phyloP scores from a whole-genome alignment of 2,888 invertebrate genomes.

The Eristalis intricaria region DNA sequence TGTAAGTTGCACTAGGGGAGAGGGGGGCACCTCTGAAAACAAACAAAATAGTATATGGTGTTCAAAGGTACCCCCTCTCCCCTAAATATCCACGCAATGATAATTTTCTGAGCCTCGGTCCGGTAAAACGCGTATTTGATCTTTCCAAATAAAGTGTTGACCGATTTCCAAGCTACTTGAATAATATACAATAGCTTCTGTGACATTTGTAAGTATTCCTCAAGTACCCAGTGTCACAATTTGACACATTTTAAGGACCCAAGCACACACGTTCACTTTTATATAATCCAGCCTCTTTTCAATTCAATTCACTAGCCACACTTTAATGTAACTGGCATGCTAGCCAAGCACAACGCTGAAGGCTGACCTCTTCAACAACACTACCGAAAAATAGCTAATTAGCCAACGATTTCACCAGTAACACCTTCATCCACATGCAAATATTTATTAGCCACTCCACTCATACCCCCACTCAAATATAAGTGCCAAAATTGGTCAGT shows the following conservation, averaged over 20 bases:
- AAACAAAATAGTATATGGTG: too few species aligned
- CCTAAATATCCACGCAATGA: too few species aligned
- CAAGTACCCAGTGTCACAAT: not conserved
- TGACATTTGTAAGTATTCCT: not conserved
- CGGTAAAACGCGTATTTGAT: not conserved
- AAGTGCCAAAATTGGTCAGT: conserved; percentile 15
- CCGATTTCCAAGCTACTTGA: not conserved
- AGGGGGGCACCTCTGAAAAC: too few species aligned
- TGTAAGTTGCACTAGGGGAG: too few species aligned
- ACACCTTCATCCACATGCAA: conserved; percentile 47
- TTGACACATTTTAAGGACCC: not conserved
- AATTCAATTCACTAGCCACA: not conserved
- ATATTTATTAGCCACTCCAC: conserved; percentile 49
- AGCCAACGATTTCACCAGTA: conserved; percentile 29
- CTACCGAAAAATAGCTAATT: conserved; percentile 30
- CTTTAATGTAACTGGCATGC: not conserved
- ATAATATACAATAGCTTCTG: not conserved
- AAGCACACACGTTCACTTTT: not conserved
- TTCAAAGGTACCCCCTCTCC: too few species aligned
- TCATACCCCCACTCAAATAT: conserved; percentile 1
- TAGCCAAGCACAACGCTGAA: not conserved
- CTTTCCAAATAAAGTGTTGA: not conserved
- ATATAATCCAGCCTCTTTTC: not conserved
- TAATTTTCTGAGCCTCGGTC: too few species aligned
- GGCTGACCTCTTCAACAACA: not conserved